phyloP scores from a whole-genome alignment of 1,140 invertebrate species.

The Caligus rogercresseyi region DNA sequence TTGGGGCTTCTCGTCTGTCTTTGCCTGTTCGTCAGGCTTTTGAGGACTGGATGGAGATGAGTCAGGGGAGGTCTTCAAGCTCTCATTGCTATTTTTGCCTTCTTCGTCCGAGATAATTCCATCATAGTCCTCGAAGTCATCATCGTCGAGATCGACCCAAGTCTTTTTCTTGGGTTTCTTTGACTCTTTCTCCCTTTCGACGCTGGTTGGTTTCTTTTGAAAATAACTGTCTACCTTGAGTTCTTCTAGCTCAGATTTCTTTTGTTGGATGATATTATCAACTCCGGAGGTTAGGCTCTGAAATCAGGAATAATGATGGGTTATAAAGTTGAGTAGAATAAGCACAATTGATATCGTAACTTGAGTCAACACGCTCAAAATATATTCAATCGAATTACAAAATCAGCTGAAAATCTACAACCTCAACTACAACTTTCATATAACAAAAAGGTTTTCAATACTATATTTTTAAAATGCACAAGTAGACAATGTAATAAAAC shows the following conservation, averaged over 20 bases:
- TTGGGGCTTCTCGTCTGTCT: not conserved
- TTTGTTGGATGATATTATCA: constrained; percentile 11
- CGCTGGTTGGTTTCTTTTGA: constrained; percentile 9
- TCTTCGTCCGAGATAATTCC: constrained; percentile 7
- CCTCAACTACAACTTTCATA: no score
- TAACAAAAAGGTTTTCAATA: no score
- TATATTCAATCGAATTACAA: no score
- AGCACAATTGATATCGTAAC: no score
- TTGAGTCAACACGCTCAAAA: no score
- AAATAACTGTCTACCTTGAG: constrained; percentile 17
- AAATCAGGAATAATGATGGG: no score
- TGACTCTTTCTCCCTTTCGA: not conserved
- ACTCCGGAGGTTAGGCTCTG: constrained; percentile 14
- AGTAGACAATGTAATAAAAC: no score
- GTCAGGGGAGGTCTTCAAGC: not conserved
- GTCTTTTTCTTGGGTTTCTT: constrained; percentile 8
- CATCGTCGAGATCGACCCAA: constrained; percentile 16
- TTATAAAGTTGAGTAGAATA: no score
- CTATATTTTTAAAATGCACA: no score
- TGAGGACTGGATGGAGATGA: no score
- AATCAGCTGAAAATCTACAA: no score
- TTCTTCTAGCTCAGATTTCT: constrained; percentile 5
- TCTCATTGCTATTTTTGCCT: not conserved
- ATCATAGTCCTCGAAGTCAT: constrained; percentile 16
- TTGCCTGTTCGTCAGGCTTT: no score